Conservation (phyloP, 2,113 vertebrate species). For the Candoia aspera region DNA sequence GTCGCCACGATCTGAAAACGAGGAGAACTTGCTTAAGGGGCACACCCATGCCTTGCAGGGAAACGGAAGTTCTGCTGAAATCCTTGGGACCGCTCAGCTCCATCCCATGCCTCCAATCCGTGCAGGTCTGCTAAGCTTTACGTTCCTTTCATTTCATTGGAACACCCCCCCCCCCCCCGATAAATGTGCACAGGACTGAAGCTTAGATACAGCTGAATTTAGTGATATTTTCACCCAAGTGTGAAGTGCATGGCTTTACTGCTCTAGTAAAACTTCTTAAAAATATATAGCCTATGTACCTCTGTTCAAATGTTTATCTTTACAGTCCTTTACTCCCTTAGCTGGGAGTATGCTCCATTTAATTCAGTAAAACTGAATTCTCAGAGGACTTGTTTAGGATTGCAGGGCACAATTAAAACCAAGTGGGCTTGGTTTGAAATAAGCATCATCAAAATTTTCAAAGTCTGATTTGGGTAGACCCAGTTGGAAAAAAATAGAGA, state of each 20-base stretch:
- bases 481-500: not conserved
- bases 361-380: not conserved
- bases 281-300: too few relatives aligned
- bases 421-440: not conserved
- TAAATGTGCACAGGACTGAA: not conserved
- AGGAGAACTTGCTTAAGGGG: not conserved
- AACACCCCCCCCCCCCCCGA: too few relatives aligned
- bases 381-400: too few relatives aligned
- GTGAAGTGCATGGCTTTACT: too few relatives aligned
- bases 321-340: too few relatives aligned
- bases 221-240: not conserved
- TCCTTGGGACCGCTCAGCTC: not conserved
- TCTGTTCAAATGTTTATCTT: too few relatives aligned
- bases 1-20: not conserved
- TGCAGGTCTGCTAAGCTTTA: not conserved
- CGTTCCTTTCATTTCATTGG: not conserved
- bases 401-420: not conserved
- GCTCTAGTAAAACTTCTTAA: not conserved
- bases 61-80: not conserved
- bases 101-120: too few relatives aligned
- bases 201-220: too few relatives aligned
- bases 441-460: not conserved
- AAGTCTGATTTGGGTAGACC: not conserved
- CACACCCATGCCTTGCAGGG: too few relatives aligned
- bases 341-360: not conserved